phyloP scores from a whole-genome alignment of 2,113 vertebrate species.

The Ageneiosus marmoratus region DNA sequence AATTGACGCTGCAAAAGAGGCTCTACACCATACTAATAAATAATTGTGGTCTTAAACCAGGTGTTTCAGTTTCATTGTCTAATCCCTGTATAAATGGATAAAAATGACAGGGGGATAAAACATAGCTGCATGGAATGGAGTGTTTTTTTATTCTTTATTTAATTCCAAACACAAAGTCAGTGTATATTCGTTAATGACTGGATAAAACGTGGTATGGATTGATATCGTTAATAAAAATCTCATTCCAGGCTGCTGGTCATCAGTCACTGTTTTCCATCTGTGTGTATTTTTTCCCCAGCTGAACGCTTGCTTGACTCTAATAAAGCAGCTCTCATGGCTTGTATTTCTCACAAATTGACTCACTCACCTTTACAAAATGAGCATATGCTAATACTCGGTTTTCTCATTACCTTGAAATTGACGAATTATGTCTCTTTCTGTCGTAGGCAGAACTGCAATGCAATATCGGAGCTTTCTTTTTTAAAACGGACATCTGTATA shows the following conservation, averaged over 20 bases:
- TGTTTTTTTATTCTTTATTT: neutral
- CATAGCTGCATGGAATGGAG: too few species aligned
- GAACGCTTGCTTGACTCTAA: constrained; percentile 5
- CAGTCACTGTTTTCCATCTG: neutral
- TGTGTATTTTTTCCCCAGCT: neutral
- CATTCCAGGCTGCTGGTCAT: constrained; percentile 2
- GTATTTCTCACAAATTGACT: constrained; percentile 26
- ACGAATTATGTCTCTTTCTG: constrained; percentile 54
- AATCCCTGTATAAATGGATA: too few species aligned
- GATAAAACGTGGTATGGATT: neutral
- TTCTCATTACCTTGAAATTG: constrained; percentile 50
- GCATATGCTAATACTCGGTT: constrained; percentile 49
- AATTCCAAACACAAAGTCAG: neutral
- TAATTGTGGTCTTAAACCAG: too few species aligned
- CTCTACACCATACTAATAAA: too few species aligned
- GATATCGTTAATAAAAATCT: neutral
- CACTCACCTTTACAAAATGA: constrained; percentile 35
- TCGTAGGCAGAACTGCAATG: constrained; percentile 57
- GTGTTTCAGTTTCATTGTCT: too few species aligned
- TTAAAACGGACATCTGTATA: constrained; percentile 69
- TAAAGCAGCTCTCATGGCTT: neutral
- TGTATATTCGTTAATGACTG: neutral
- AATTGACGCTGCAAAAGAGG: too few species aligned
- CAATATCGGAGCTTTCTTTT: constrained; percentile 48
- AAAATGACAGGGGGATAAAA: too few species aligned